Conservation (phyloP, 2,797 vertebrate species). For the Pygocentrus nattereri region DNA sequence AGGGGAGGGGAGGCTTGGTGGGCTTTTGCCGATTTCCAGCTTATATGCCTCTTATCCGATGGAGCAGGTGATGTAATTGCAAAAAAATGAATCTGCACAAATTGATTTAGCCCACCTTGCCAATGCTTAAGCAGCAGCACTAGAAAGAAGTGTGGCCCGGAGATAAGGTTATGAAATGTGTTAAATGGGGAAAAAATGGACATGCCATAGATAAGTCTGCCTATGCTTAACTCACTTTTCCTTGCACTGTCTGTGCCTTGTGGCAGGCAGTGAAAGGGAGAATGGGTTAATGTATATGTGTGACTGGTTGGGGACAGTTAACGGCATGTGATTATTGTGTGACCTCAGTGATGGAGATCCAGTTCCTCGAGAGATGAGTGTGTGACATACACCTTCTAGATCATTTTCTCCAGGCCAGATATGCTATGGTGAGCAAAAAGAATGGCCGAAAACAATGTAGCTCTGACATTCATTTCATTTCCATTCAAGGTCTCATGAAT, state of each 20-base stretch:
- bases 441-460: not conserved
- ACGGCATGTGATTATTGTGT: constrained; percentile 38
- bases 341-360: constrained; percentile 19
- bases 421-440: not conserved
- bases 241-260: not conserved
- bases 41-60: constrained; percentile 83
- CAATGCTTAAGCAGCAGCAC: constrained; percentile 71
- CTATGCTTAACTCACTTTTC: constrained; percentile 4
- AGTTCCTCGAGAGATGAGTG: constrained; percentile 6
- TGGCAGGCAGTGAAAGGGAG: not conserved
- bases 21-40: constrained; percentile 78
- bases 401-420: constrained; percentile 31
- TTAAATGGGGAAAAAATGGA: constrained; percentile 55
- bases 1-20: not conserved
- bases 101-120: constrained; percentile 84
- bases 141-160: constrained; percentile 52
- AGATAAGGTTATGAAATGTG: constrained; percentile 74
- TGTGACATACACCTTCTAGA: constrained; percentile 17
- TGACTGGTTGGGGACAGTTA: constrained; percentile 18
- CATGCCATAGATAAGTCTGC: constrained; percentile 50
- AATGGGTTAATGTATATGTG: constrained; percentile 22
- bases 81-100: constrained; percentile 81
- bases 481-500: constrained; percentile 5
- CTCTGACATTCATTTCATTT: constrained; percentile 31
- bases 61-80: constrained; percentile 83